phyloP scores from a whole-genome alignment of 2,797 vertebrate genomes.

The Garrulus glandarius region DNA sequence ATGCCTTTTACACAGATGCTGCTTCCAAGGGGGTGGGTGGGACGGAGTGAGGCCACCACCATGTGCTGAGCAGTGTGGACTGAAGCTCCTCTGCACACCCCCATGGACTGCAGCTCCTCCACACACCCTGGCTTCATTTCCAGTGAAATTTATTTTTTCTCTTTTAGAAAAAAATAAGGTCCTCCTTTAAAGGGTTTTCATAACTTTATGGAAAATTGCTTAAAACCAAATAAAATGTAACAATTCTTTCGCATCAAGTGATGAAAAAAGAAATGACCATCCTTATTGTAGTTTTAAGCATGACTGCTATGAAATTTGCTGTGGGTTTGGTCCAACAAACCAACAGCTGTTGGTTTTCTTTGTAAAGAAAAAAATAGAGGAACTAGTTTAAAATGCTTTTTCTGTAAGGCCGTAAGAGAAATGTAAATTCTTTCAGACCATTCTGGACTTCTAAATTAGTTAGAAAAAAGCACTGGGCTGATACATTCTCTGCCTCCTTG shows the following conservation, averaged over 20 bases:
- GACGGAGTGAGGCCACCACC: not conserved
- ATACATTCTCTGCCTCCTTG: not conserved
- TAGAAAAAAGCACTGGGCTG: not conserved
- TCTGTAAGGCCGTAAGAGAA: not conserved
- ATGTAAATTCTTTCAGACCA: not conserved
- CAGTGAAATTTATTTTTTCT: not conserved
- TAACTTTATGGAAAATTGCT: not conserved
- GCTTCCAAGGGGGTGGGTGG: not conserved
- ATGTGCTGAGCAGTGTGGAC: not conserved
- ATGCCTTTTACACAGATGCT: not conserved
- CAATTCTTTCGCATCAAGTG: not conserved
- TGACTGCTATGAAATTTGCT: not conserved
- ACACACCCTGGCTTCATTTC: not conserved
- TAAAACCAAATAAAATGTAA: not conserved
- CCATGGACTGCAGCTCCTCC: not conserved
- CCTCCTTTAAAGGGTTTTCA: not conserved
- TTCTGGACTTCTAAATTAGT: constrained; percentile 12
- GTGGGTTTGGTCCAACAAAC: not conserved
- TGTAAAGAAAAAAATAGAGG: not conserved
- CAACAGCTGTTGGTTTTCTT: not conserved
- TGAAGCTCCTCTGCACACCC: not conserved
- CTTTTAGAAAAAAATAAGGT: not conserved
- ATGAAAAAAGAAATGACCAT: not conserved
- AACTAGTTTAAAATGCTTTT: not conserved
- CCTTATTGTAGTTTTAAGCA: not conserved